Evolutionary conservation across 2,888 invertebrate species (phyloP).

Genomic region (Rhaphigaster nebulosa): DNA sequence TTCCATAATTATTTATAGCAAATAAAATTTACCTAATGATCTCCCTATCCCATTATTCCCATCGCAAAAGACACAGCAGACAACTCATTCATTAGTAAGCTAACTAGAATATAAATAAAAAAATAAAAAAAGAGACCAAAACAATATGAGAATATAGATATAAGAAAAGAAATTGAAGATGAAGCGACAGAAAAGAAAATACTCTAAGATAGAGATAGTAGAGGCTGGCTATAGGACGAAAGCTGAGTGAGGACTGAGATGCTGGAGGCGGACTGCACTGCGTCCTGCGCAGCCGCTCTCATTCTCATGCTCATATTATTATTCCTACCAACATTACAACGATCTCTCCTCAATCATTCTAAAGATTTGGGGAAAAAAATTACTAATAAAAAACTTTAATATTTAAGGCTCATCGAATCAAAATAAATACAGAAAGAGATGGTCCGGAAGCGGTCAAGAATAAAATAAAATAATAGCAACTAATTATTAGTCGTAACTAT

Average conservation of each 20-base stretch:
- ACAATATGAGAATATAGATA: background rate
- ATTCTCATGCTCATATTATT: too few relatives aligned
- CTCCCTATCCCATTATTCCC: background rate
- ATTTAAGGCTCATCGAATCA: too few relatives aligned
- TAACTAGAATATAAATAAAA: background rate
- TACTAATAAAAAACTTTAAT: too few relatives aligned
- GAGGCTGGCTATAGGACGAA: conserved; percentile 8
- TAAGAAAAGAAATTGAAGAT: conserved; percentile 1
- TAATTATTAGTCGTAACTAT: too few relatives aligned
- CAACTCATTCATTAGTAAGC: background rate
- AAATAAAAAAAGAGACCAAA: background rate
- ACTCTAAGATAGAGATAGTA: background rate
- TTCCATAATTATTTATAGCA: background rate
- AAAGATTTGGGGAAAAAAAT: too few relatives aligned
- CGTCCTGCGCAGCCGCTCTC: background rate
- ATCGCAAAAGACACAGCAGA: background rate
- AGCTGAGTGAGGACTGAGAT: background rate
- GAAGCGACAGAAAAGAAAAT: conserved; percentile 22
- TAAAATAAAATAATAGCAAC: too few relatives aligned
- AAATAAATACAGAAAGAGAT: too few relatives aligned
- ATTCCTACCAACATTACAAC: background rate
- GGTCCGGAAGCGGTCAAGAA: too few relatives aligned
- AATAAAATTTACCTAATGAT: background rate
- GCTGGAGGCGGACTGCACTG: background rate
- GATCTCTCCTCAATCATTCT: background rate